A percentile compares a stretch with the other conserved stretches of the same genome.
Evolutionary conservation across 2,888 invertebrate species (phyloP).

Genomic region (Cerastis leucographa): DNA sequence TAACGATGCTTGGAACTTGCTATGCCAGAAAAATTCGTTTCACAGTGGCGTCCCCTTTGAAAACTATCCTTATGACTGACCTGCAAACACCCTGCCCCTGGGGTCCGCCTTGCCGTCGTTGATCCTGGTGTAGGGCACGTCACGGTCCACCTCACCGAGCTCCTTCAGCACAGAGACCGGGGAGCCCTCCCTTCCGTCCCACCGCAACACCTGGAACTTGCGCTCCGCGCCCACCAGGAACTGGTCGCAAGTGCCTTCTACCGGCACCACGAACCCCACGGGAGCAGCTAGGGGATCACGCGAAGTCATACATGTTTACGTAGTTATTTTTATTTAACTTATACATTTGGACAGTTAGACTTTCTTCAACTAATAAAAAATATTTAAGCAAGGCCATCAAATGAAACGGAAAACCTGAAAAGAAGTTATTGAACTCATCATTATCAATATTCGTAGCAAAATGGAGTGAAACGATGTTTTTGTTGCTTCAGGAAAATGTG

Average conservation of each 20-base stretch:
- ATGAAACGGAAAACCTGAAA: background rate
- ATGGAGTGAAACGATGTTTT: background rate
- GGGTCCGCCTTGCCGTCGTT: slow-evolving; percentile 96
- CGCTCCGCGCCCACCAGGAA: slow-evolving; percentile 92
- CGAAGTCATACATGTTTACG: background rate
- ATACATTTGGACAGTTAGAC: background rate
- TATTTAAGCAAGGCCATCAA: background rate
- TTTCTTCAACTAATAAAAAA: too few species aligned
- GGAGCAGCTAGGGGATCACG: slow-evolving; percentile 76
- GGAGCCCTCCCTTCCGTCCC: slow-evolving; percentile 91
- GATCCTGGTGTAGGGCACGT: slow-evolving; percentile 91
- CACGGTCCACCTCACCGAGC: slow-evolving; percentile 90
- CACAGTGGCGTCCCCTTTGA: too few species aligned
- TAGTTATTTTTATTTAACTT: background rate
- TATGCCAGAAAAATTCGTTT: background rate
- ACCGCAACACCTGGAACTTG: slow-evolving; percentile 91
- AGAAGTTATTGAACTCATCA: background rate
- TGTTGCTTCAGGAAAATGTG: too few species aligned
- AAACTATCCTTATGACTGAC: too few species aligned
- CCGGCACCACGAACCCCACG: slow-evolving; percentile 91
- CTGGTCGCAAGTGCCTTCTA: slow-evolving; percentile 91
- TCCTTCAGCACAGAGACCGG: slow-evolving; percentile 84
- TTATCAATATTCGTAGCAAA: background rate
- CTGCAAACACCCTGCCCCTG: slow-evolving; percentile 93
- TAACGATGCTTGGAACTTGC: background rate